These are phyloP conservation scores for Enteromius radiatus DNA, from an alignment of 2,797 vertebrate species.

Conservation along the genomic window DNA sequence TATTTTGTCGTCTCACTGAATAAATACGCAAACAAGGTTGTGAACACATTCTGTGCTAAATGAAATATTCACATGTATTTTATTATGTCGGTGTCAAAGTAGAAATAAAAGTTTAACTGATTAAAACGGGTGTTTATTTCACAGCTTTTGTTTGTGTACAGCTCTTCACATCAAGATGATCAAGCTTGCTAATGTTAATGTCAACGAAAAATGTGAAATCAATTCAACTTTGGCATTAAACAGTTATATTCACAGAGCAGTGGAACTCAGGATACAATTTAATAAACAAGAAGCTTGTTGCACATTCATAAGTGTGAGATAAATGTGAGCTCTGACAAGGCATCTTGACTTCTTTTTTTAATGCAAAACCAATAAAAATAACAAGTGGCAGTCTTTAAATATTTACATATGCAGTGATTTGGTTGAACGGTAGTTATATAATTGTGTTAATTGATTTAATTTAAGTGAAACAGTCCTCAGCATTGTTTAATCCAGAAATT, in stretches of 20 bases:
- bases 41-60: background rate
- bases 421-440: background rate
- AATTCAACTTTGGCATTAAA: background rate
- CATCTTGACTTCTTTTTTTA: background rate
- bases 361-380: slow-evolving; percentile 30
- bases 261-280: background rate
- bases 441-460: slow-evolving; percentile 1
- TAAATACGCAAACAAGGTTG: background rate
- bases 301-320: background rate
- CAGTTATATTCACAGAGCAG: background rate
- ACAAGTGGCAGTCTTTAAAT: slow-evolving; percentile 4
- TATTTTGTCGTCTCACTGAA: background rate
- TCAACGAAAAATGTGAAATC: background rate
- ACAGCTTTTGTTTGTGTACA: slow-evolving; percentile 11
- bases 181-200: background rate
- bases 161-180: slow-evolving; percentile 11
- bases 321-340: slow-evolving; percentile 1
- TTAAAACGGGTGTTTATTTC: slow-evolving; percentile 29
- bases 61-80: slow-evolving; percentile 12
- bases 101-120: slow-evolving; percentile 17
- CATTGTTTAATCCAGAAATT: background rate
- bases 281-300: background rate
- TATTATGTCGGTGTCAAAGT: background rate
- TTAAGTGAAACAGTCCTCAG: background rate
- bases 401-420: slow-evolving; percentile 34